These are phyloP conservation scores for Crax fasciolata DNA, from an alignment of 2,797 vertebrate species.

Conservation along the genomic window DNA sequence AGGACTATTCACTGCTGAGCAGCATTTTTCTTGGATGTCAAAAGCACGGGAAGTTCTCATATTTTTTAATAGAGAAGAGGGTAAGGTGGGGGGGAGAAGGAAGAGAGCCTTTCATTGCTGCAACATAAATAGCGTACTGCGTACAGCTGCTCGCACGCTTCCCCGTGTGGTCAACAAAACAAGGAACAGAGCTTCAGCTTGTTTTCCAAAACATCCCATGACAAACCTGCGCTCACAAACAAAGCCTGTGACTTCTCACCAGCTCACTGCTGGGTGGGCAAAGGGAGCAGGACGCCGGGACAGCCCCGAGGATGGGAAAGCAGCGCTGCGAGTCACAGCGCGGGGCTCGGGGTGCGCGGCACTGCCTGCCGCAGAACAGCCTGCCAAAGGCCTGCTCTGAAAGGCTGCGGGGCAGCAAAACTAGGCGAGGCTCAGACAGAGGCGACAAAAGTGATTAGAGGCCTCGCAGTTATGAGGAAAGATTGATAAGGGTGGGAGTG, in stretches of 20 bases:
- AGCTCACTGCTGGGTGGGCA: background rate
- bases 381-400: background rate
- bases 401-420: background rate
- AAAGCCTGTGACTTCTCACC: constrained; percentile 19
- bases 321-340: background rate
- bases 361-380: background rate
- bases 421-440: constrained; percentile 24
- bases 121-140: constrained; percentile 56
- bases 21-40: constrained; percentile 66
- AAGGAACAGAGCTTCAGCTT: constrained; percentile 71
- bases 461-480: background rate
- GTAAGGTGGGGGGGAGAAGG: constrained; percentile 31
- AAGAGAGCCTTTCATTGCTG: constrained; percentile 55
- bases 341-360: background rate
- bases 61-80: constrained; percentile 53
- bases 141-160: constrained; percentile 52
- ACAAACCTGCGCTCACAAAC: constrained; percentile 50
- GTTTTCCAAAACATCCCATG: constrained; percentile 67
- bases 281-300: background rate
- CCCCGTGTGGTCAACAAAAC: constrained; percentile 77
- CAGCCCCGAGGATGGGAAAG: background rate
- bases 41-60: constrained; percentile 67
- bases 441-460: constrained; percentile 57
- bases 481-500: constrained; percentile 71
- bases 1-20: constrained; percentile 54